phyloP scores from a whole-genome alignment of 2,797 vertebrate genomes.

The Manis pentadactyla region DNA sequence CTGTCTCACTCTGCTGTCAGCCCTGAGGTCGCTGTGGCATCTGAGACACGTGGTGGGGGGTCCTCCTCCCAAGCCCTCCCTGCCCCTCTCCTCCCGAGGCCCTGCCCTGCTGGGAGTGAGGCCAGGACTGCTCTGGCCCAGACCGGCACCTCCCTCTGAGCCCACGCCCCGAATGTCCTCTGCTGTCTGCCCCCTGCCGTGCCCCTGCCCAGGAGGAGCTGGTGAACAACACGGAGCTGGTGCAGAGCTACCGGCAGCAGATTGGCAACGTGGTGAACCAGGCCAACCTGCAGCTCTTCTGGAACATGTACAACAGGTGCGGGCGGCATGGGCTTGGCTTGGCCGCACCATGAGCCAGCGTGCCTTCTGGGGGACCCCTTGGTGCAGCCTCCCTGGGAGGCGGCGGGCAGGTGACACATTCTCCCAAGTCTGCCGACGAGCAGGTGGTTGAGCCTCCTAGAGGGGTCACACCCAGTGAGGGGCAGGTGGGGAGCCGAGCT shows the following conservation, averaged over 20 bases:
- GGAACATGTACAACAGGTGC: conserved; percentile 99
- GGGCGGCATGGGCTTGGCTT: accelerated
- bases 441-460: background rate
- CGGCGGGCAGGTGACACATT: accelerated
- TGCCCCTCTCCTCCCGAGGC: no score
- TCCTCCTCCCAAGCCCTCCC: no score
- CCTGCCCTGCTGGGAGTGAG: accelerated
- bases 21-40: accelerated
- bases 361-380: no score
- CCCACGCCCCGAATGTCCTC: background rate
- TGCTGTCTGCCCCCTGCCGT: background rate
- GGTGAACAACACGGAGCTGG: conserved; percentile 95
- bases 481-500: no score
- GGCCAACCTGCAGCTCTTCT: conserved; percentile 98
- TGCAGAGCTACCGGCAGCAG: conserved; percentile 97
- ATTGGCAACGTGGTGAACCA: conserved; percentile 95
- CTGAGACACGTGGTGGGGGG: background rate
- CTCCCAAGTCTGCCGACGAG: background rate
- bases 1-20: background rate
- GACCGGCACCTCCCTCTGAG: background rate
- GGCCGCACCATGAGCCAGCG: background rate
- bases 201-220: conserved; percentile 92
- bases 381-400: accelerated
- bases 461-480: background rate
- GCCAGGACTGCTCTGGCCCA: accelerated